Base-by-base conservation (phyloP, 2,797 vertebrate species). In the Acanthopagrus latus region DNA sequence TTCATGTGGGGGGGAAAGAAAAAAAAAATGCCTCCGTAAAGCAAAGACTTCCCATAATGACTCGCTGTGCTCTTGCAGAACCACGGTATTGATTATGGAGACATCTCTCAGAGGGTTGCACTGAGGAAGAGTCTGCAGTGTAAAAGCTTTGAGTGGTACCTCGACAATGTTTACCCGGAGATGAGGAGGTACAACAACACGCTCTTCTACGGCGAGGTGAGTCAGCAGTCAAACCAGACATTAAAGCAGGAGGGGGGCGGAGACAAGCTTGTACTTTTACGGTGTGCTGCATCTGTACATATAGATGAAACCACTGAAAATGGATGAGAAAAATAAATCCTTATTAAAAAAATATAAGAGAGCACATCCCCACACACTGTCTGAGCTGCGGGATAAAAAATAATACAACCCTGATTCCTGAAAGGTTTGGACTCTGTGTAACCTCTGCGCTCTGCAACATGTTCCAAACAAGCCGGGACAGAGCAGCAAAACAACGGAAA, bases 181-280 rank as follows among this genome's bases (percentile, higher is more conserved):
- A 98, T 99, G 98, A 97, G 97, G 90, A 95, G 95, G 92, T 99
- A 99, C 93, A 99, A 98, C 83, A 97, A 96, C 89, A 99, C 97
- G 0, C 14, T 98, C 20, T 97, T 96, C 71, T 99, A 99, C 0
- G 98, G 98, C 18, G 97, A 99, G 96, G 98, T 99, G 96, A 96
- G 91, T 82, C 54, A 23, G 27, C 51, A 10, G 16, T 7, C 41
- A 27, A 3, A 21, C 43, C 3, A n/a, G 29, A 58, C 27, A 29
- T 12, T 27, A 33, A 52, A 25, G 50, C 58, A 44, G 44, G 1
- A 9, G 48, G 11, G 9, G 48, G 44, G 16, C 1, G 11, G 48
- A 13, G 9, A 51, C 17, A 47, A 33, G 56, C 48, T 56, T 7
- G 20, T 20, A 44, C 29, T 5, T 27, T 1, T 2, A 16, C 18